Evolutionary conservation across 1,140 invertebrate species (phyloP).

Genomic region (Teleogryllus occipitalis): DNA sequence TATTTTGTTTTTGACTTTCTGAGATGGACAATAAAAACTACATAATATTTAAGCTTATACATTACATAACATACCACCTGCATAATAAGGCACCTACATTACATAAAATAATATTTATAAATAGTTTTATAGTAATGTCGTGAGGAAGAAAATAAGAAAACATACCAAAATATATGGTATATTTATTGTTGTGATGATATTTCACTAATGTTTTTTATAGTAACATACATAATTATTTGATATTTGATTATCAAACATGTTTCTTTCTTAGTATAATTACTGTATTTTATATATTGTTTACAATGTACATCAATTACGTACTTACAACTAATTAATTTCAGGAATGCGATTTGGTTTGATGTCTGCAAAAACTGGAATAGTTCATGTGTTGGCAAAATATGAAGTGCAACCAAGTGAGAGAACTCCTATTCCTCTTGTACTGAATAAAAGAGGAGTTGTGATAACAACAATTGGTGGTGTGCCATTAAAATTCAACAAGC

Average conservation of each 20-base stretch:
- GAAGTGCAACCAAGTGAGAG: conserved; percentile 10
- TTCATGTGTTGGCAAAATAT: background rate
- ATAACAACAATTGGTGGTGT: conserved; percentile 7
- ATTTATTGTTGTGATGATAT: too few relatives aligned
- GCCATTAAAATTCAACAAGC: conserved; percentile 8
- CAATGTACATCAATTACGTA: background rate
- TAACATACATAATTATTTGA: background rate
- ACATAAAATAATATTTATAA: too few relatives aligned
- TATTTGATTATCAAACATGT: background rate
- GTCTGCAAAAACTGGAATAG: conserved; percentile 32
- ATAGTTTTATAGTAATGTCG: too few relatives aligned
- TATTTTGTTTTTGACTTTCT: too few relatives aligned
- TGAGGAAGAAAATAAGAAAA: too few relatives aligned
- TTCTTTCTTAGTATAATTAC: background rate
- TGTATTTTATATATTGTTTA: too few relatives aligned
- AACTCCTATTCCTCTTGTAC: conserved; percentile 9
- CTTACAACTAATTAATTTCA: background rate
- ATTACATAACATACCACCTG: too few relatives aligned
- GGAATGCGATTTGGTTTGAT: conserved; percentile 38
- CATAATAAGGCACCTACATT: too few relatives aligned
- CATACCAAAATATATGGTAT: too few relatives aligned
- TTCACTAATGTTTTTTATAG: too few relatives aligned
- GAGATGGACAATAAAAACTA: too few relatives aligned
- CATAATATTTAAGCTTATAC: too few relatives aligned
- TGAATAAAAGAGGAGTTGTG: background rate